Evolutionary conservation across 2,888 invertebrate species (phyloP).

Genomic region (Acrobasis repandana): DNA sequence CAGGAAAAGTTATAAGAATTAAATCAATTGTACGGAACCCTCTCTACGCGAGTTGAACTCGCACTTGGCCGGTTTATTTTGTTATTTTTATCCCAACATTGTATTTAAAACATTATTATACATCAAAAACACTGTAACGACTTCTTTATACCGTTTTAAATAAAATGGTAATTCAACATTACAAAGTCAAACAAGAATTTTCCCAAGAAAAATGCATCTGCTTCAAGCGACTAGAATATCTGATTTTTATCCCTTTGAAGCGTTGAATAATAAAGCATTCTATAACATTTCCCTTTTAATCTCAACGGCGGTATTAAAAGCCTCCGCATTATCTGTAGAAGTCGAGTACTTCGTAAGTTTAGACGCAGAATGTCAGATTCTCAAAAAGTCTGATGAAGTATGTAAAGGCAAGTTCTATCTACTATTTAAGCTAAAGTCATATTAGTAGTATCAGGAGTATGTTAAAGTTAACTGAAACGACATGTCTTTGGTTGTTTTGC

Average conservation of each 20-base stretch:
- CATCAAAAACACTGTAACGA: constrained; percentile 19
- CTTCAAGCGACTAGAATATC: constrained; percentile 18
- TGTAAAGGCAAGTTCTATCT: too few relatives aligned
- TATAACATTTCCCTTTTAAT: constrained; percentile 56
- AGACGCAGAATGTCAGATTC: not conserved
- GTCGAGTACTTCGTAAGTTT: constrained; percentile 36
- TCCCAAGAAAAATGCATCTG: constrained; percentile 20
- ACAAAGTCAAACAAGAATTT: constrained; percentile 24
- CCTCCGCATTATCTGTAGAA: constrained; percentile 54
- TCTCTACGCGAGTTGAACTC: too few relatives aligned
- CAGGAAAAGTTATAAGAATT: too few relatives aligned
- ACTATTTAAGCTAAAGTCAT: too few relatives aligned
- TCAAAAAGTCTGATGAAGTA: not conserved
- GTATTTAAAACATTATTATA: constrained; percentile 10
- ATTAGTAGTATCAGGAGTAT: too few relatives aligned
- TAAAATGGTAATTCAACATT: constrained; percentile 24
- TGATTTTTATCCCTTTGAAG: constrained; percentile 24
- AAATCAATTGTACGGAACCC: too few relatives aligned
- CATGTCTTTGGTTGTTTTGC: too few relatives aligned
- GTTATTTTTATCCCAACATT: not conserved
- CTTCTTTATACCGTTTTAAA: constrained; percentile 16
- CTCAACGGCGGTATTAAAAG: constrained; percentile 60
- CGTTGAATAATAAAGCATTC: constrained; percentile 41
- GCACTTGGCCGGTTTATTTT: too few relatives aligned
- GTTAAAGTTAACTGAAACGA: too few relatives aligned